Evolutionary conservation across 1,140 invertebrate species (phyloP).

Genomic region (Ips typographus): DNA sequence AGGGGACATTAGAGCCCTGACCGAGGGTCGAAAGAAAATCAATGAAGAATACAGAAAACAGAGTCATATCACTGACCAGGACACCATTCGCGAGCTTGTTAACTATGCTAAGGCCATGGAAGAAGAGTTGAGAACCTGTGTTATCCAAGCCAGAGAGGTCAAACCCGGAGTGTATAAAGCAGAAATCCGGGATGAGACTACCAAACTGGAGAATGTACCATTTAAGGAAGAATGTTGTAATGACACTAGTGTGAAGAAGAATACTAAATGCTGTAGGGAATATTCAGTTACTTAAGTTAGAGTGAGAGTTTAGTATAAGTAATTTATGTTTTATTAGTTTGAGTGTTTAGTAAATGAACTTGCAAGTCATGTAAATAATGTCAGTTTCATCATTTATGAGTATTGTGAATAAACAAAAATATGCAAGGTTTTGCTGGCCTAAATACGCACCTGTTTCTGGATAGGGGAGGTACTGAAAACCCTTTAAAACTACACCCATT

Average conservation of each 20-base stretch:
- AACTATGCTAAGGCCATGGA: constrained; percentile 64
- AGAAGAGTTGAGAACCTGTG: constrained; percentile 62
- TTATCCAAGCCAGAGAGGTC: constrained; percentile 64
- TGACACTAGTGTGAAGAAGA: neutral
- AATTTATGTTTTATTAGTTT: no score
- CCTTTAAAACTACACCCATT: no score
- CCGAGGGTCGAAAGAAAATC: constrained; percentile 61
- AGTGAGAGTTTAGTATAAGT: neutral
- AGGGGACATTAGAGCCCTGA: constrained; percentile 61
- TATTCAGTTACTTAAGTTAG: neutral
- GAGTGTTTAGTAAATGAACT: no score
- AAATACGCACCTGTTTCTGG: no score
- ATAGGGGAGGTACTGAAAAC: no score
- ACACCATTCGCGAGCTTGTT: constrained; percentile 61
- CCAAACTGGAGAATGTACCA: constrained; percentile 55
- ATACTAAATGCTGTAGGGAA: neutral
- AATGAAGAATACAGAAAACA: constrained; percentile 68
- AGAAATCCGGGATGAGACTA: constrained; percentile 57
- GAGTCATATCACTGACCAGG: constrained; percentile 57
- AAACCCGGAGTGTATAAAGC: constrained; percentile 60
- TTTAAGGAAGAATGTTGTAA: constrained; percentile 6
- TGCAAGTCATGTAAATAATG: no score
- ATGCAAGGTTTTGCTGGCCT: no score
- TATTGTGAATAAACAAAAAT: no score
- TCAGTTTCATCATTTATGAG: no score